A percentile compares a stretch with the other conserved stretches of the same genome.
Conservation (phyloP, 2,113 vertebrate species). For the Prietella phreatophila region DNA sequence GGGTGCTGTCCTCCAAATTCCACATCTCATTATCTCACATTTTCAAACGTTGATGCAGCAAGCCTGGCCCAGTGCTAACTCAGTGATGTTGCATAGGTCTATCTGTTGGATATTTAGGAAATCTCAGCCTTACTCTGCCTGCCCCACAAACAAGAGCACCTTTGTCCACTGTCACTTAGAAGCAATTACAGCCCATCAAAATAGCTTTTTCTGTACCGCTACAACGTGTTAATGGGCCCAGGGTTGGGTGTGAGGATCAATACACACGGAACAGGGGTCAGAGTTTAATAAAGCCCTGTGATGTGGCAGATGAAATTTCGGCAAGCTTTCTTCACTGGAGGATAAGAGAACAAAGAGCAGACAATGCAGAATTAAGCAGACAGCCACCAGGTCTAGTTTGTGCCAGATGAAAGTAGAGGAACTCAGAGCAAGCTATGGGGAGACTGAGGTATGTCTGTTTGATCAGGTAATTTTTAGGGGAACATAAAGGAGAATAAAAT, state of each 20-base stretch:
- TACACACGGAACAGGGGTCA: slow-evolving; percentile 83
- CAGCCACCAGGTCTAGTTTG: slow-evolving; percentile 76
- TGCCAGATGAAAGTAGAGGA: slow-evolving; percentile 76
- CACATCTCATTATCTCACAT: slow-evolving; percentile 76
- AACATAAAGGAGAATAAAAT: slow-evolving; percentile 11
- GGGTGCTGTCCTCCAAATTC: slow-evolving; percentile 63
- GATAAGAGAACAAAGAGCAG: slow-evolving; percentile 81
- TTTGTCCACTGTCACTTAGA: slow-evolving; percentile 90
- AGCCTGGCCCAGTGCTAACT: slow-evolving; percentile 31
- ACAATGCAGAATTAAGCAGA: slow-evolving; percentile 94
- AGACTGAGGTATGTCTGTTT: slow-evolving; percentile 74
- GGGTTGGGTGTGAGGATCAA: slow-evolving; percentile 90
- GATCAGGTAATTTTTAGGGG: slow-evolving; percentile 58
- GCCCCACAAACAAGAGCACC: slow-evolving; percentile 72
- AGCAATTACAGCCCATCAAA: slow-evolving; percentile 93
- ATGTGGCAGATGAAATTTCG: slow-evolving; percentile 90
- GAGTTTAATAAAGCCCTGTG: slow-evolving; percentile 92
- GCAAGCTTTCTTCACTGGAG: slow-evolving; percentile 81
- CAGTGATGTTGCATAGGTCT: slow-evolving; percentile 49
- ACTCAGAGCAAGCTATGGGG: slow-evolving; percentile 73
- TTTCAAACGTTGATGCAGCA: slow-evolving; percentile 63
- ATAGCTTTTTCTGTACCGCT: slow-evolving; percentile 84
- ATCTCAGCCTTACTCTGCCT: slow-evolving; percentile 66
- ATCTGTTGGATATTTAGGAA: slow-evolving; percentile 41
- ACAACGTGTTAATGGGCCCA: slow-evolving; percentile 90